Evolutionary conservation across 1,140 invertebrate genomes (phyloP).

Genomic region (Cherax quadricarinatus): DNA sequence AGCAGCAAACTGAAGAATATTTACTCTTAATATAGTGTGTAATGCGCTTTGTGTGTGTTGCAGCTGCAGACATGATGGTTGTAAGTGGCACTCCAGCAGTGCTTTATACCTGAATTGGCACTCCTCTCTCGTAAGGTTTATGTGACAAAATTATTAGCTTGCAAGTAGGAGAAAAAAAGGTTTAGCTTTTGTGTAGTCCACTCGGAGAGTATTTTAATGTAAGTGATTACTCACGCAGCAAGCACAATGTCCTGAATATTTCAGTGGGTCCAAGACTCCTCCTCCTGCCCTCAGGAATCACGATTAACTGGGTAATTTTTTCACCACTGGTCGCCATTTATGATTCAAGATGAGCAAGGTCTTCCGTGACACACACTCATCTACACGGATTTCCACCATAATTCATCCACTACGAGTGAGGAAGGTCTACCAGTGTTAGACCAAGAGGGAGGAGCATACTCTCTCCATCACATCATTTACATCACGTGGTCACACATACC

Average conservation of each 20-base stretch:
- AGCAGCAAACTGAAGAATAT: too few species aligned
- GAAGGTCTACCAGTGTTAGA: not conserved
- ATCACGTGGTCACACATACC: too few species aligned
- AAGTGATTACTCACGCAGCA: not conserved
- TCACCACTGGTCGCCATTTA: slow-evolving; percentile 21
- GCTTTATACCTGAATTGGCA: not conserved
- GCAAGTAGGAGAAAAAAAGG: not conserved
- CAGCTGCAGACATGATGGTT: too few species aligned
- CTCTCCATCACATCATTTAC: too few species aligned
- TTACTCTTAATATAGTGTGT: too few species aligned
- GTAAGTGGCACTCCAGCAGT: not conserved
- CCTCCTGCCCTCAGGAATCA: slow-evolving; percentile 14
- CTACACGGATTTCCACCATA: slow-evolving; percentile 18
- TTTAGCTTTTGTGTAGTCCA: not conserved
- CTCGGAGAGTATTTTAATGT: not conserved
- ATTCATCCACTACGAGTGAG: not conserved
- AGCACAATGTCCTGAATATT: not conserved
- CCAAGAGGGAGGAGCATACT: too few species aligned
- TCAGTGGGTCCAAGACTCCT: not conserved
- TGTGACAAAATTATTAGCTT: not conserved
- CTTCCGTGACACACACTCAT: slow-evolving; percentile 16
- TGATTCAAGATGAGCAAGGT: slow-evolving; percentile 32
- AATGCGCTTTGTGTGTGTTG: too few species aligned
- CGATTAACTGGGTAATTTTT: slow-evolving; percentile 39
- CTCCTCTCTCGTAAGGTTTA: not conserved